Conservation (phyloP, 1,140 invertebrate genomes). For the Saccostrea cuccullata region DNA sequence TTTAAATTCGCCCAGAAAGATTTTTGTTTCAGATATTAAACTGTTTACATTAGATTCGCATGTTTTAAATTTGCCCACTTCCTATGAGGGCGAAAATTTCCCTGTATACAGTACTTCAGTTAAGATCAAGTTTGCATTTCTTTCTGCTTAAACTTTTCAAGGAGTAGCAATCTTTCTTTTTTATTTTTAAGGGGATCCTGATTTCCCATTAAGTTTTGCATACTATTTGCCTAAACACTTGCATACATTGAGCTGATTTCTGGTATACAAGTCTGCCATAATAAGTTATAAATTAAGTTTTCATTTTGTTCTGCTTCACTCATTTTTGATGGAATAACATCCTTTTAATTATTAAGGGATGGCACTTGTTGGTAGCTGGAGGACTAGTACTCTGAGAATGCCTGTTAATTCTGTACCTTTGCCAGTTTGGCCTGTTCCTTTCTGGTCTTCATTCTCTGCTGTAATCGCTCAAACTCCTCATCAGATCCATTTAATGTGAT, state of each 20-base stretch:
- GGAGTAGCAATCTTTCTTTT: too few relatives aligned
- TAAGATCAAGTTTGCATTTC: too few relatives aligned
- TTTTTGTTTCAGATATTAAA: too few relatives aligned
- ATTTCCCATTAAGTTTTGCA: not conserved
- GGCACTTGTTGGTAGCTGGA: not conserved
- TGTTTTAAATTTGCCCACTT: too few relatives aligned
- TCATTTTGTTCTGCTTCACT: not conserved
- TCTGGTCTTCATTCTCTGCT: constrained; percentile 85
- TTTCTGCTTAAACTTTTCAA: too few relatives aligned
- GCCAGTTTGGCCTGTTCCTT: constrained; percentile 84
- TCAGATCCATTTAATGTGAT: constrained; percentile 79
- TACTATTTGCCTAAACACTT: not conserved
- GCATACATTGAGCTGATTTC: not conserved
- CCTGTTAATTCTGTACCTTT: constrained; percentile 78
- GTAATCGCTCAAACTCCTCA: constrained; percentile 68
- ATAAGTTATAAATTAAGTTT: not conserved
- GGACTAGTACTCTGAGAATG: too few relatives aligned
- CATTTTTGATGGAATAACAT: not conserved
- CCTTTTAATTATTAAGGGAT: not conserved
- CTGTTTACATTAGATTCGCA: too few relatives aligned
- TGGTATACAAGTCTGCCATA: not conserved
- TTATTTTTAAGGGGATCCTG: too few relatives aligned
- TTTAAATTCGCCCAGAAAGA: too few relatives aligned
- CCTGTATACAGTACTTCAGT: too few relatives aligned
- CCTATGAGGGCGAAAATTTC: too few relatives aligned